These are phyloP conservation scores for Dolomedes plantarius DNA, from an alignment of 2,888 invertebrate genomes.

Conservation along the genomic window DNA sequence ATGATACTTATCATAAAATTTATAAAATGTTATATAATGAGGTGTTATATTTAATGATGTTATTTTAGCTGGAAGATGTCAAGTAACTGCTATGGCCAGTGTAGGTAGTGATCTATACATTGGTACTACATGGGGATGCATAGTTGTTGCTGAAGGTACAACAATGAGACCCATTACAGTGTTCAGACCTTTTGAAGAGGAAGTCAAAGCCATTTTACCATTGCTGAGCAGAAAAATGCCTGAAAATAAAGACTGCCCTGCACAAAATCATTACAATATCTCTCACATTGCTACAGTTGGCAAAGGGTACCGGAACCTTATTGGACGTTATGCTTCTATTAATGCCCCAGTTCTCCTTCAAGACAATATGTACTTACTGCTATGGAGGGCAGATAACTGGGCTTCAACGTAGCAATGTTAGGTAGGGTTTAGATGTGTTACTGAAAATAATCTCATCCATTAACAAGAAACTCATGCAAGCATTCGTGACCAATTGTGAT, in stretches of 20 bases:
- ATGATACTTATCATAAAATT: too few relatives aligned
- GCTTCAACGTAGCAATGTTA: constrained; percentile 53
- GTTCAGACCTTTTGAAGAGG: constrained; percentile 92
- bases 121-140: constrained; percentile 96
- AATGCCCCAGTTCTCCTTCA: constrained; percentile 68
- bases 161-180: constrained; percentile 90
- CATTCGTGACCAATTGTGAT: constrained; percentile 37
- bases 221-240: constrained; percentile 53
- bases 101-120: constrained; percentile 86
- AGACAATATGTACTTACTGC: constrained; percentile 82
- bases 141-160: constrained; percentile 90
- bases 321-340: constrained; percentile 76
- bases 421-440: neutral
- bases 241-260: constrained; percentile 11
- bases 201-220: constrained; percentile 80
- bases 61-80: constrained; percentile 77
- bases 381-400: constrained; percentile 87
- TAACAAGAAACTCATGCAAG: too few relatives aligned
- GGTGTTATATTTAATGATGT: too few relatives aligned
- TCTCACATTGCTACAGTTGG: constrained; percentile 86
- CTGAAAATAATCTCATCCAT: neutral
- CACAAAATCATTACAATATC: constrained; percentile 54
- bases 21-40: too few relatives aligned
- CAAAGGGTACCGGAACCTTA: constrained; percentile 87
- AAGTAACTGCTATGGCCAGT: constrained; percentile 85